Base-by-base conservation (phyloP, 1,140 invertebrate genomes). In the Mizuhopecten yessoensis region DNA sequence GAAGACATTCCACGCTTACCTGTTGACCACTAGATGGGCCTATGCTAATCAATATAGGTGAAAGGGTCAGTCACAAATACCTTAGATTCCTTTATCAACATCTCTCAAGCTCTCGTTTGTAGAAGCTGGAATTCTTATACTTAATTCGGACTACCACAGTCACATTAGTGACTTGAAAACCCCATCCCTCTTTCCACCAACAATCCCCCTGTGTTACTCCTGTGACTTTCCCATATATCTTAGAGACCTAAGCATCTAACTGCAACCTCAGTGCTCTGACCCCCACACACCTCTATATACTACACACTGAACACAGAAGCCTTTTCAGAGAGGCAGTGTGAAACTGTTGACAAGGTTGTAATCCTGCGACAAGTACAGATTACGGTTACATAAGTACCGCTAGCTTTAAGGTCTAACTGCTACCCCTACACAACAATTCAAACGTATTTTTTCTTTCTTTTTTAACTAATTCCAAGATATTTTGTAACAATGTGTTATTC, bases 321-420 rank as follows among this genome's bases (percentile, higher is more conserved):
- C 57, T 75, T 45, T 75, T 75, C 57, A 75, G 57, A 29, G n/a
- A n/a, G n/a, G n/a, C n/a, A n/a, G 57, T 75, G 57, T 75, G 57
- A 75, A 75, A 75, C 57, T 75, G 57, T 75, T 75, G 57, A 75
- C 57, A 75, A 75, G 57, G 57, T 75, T 75, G 57, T 75, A 75
- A 75, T 75, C 57, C 3, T n/a, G 23, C n/a, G 57, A 75, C 29
- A 75, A 75, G 57, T 75, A 75, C 57, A 75, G 23, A 1, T n/a
- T 75, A 3, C 23, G n/a, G 57, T 29, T 75, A 75, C 23, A 29
- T 1, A 29, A 17, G 57, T n/a, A 17, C n/a, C 29, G 29, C 23
- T 75, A 75, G 1, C 23, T 75, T 29, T 29, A 1, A 75, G 11
- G 57, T 2, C 57, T 29, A 9, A 3, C 57, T 29, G 17, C 57